phyloP scores from a whole-genome alignment of 2,888 invertebrate species.

The Achlya flavicornis region DNA sequence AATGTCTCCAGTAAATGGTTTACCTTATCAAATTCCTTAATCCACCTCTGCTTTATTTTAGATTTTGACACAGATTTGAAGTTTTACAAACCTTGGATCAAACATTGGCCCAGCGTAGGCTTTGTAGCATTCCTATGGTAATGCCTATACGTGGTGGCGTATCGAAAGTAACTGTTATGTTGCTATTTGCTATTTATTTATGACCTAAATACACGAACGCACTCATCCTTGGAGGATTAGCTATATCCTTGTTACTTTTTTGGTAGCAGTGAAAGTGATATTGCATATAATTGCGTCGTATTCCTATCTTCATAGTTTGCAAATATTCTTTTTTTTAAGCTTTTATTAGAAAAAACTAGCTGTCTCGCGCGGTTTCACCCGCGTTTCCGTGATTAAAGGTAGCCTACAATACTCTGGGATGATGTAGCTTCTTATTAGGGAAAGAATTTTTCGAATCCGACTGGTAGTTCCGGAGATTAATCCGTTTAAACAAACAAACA shows the following conservation, averaged over 20 bases:
- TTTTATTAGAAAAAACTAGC: too few relatives aligned
- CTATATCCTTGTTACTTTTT: not conserved
- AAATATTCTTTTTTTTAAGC: not conserved
- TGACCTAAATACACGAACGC: conserved; percentile 14
- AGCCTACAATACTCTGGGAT: too few relatives aligned
- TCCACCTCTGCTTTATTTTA: not conserved
- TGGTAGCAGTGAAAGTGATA: not conserved
- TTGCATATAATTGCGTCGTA: not conserved
- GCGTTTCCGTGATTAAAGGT: too few relatives aligned
- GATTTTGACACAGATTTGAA: not conserved
- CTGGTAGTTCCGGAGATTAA: too few relatives aligned
- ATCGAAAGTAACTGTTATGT: conserved; percentile 15
- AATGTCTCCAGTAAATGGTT: too few relatives aligned
- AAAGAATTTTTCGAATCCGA: too few relatives aligned
- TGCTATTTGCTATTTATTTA: conserved; percentile 12
- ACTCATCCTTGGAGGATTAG: not conserved
- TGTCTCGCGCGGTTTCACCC: too few relatives aligned
- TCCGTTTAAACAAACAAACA: too few relatives aligned
- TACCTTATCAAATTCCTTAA: too few relatives aligned
- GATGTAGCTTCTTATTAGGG: too few relatives aligned
- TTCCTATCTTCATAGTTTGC: not conserved
- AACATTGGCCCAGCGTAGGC: conserved; percentile 13
- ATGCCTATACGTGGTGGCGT: conserved; percentile 23
- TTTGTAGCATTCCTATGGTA: conserved; percentile 26
- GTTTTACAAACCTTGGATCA: conserved; percentile 10